A percentile compares a stretch with the other conserved stretches of the same genome.
phyloP scores from a whole-genome alignment of 1,140 invertebrate genomes.

The Camponotus vicinus region DNA sequence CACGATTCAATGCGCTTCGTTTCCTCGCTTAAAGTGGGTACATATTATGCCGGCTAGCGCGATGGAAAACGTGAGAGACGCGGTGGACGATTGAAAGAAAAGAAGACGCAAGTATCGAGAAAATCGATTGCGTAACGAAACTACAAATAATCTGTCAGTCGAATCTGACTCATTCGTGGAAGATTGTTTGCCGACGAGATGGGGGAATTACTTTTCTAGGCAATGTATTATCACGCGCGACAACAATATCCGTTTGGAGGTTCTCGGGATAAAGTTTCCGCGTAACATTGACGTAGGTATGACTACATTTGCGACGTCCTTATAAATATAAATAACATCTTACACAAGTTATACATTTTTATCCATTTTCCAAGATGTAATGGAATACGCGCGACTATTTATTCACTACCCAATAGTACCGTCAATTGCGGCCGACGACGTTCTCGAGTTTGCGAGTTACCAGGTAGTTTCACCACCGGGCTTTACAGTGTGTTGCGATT shows the following conservation, averaged over 20 bases:
- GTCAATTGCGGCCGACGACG: not conserved
- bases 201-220: slow-evolving; percentile 17
- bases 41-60: slow-evolving; percentile 6
- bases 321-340: not conserved
- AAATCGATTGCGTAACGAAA: slow-evolving; percentile 40
- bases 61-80: not conserved
- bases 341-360: not conserved
- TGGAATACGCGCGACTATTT: not conserved
- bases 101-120: not conserved
- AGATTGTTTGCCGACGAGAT: slow-evolving; percentile 17
- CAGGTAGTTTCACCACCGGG: slow-evolving; percentile 34
- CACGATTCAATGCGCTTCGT: slow-evolving; percentile 30
- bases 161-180: slow-evolving; percentile 24
- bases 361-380: not conserved
- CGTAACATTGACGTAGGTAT: slow-evolving; percentile 87
- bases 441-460: slow-evolving; percentile 4
- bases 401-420: not conserved
- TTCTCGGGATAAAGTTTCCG: not conserved
- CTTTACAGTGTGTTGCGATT: slow-evolving; percentile 53
- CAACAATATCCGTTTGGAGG: not conserved
- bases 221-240: slow-evolving; percentile 3
- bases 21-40: slow-evolving; percentile 17
- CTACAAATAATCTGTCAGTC: slow-evolving; percentile 36
- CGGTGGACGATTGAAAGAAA: not conserved
- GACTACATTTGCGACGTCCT: slow-evolving; percentile 88